Evolutionary conservation across 92 coral and sea anemone genomes (phyloP).

Genomic region (Phymanthus crucifer): DNA sequence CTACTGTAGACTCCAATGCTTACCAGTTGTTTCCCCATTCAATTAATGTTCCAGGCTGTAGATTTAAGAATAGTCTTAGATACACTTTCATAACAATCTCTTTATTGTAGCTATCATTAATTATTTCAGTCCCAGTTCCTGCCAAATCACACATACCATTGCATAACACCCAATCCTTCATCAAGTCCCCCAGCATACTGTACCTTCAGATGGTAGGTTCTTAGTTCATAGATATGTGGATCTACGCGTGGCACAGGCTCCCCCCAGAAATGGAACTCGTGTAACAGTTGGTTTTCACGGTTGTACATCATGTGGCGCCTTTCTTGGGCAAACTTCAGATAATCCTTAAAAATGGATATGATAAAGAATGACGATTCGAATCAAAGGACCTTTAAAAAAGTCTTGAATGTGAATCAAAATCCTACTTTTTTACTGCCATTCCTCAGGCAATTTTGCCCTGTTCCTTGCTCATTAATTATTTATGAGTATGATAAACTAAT

Average conservation of each 20-base stretch:
- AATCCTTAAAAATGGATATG: slow-evolving; percentile 53
- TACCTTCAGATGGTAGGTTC: slow-evolving; percentile 95
- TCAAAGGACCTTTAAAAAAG: too few species aligned
- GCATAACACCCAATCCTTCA: too few species aligned
- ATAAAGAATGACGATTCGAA: neutral
- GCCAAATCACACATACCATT: too few species aligned
- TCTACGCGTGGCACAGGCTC: slow-evolving; percentile 78
- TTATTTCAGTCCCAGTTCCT: too few species aligned
- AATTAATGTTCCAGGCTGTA: slow-evolving; percentile 92
- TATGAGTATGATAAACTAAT: neutral
- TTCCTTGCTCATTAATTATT: neutral
- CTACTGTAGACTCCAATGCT: slow-evolving; percentile 6
- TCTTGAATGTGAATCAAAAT: too few species aligned
- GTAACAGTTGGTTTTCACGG: slow-evolving; percentile 84
- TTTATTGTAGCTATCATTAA: too few species aligned
- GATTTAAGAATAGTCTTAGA: too few species aligned
- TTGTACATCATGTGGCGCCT: slow-evolving; percentile 84
- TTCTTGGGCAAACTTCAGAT: slow-evolving; percentile 77
- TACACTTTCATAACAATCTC: too few species aligned
- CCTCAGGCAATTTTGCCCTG: neutral
- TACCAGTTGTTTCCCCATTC: slow-evolving; percentile 99
- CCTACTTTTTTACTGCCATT: too few species aligned
- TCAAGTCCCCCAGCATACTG: too few species aligned
- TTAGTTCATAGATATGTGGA: slow-evolving; percentile 88
- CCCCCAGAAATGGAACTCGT: slow-evolving; percentile 92